These are phyloP conservation scores for Eupristina koningsbergeri DNA, from an alignment of 1,140 invertebrate genomes.

Conservation along the genomic window DNA sequence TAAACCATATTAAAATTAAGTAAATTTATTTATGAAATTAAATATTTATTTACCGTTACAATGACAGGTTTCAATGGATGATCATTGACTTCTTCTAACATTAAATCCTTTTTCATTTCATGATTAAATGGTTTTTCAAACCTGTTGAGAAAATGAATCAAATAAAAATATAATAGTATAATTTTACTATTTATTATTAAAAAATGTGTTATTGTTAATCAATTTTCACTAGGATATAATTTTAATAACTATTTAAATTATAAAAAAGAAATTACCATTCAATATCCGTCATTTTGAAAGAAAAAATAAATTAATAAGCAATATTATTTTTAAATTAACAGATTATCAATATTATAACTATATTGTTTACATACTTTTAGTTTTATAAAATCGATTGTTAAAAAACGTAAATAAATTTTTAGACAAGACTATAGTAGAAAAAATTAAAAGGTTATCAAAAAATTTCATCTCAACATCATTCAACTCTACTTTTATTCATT, in stretches of 20 bases:
- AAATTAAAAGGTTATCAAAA: slow-evolving; percentile 5
- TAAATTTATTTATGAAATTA: slow-evolving; percentile 15
- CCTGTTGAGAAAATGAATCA: slow-evolving; percentile 56
- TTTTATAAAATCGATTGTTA: slow-evolving; percentile 6
- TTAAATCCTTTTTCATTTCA: slow-evolving; percentile 49
- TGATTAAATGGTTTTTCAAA: slow-evolving; percentile 57
- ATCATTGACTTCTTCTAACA: slow-evolving; percentile 60
- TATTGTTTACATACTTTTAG: slow-evolving; percentile 26
- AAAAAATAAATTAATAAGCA: slow-evolving; percentile 2
- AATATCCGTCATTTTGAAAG: slow-evolving; percentile 56
- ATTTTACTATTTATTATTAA: no score
- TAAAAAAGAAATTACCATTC: slow-evolving; percentile 56
- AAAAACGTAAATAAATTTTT: no score
- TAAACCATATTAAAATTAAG: slow-evolving; percentile 29
- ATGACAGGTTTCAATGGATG: slow-evolving; percentile 75
- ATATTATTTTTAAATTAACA: neutral
- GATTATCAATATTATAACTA: neutral
- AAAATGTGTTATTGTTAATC: neutral
- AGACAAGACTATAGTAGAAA: no score
- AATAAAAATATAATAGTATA: no score
- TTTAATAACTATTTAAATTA: neutral
- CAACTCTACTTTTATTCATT: neutral
- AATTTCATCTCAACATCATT: neutral
- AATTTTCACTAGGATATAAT: no score
- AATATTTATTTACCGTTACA: slow-evolving; percentile 59